Evolutionary conservation across 2,888 invertebrate genomes (phyloP).

Genomic region (Labia minor): DNA sequence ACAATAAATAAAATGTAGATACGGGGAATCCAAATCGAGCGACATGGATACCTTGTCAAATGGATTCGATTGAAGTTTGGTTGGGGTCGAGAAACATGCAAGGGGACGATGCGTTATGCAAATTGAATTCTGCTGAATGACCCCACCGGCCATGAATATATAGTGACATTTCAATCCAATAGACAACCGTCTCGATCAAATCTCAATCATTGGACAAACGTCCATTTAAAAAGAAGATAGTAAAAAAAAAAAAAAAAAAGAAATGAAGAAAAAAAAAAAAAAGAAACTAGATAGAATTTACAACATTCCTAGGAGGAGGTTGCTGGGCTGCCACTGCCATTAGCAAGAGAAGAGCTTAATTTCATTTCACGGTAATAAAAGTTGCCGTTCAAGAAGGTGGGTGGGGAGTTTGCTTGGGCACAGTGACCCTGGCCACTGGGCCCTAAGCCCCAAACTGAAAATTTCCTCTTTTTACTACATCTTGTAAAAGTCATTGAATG

Average conservation of each 20-base stretch:
- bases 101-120: not conserved
- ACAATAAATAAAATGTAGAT: not conserved
- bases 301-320: not conserved
- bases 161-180: not conserved
- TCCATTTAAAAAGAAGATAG: not conserved
- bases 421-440: not conserved
- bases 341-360: slow-evolving; percentile 3
- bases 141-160: not conserved
- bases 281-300: not conserved
- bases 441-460: not conserved
- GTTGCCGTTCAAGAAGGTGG: slow-evolving; percentile 19
- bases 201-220: not conserved
- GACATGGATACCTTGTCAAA: not conserved
- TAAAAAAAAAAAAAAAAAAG: too few species aligned
- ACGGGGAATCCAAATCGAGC: not conserved
- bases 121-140: not conserved
- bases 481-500: too few species aligned
- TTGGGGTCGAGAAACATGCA: not conserved
- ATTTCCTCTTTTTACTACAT: not conserved
- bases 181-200: not conserved
- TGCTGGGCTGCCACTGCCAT: not conserved
- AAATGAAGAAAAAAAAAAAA: not conserved
- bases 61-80: not conserved
- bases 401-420: not conserved
- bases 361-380: slow-evolving; percentile 18